Percentiles rank a stretch among this genome's conserved stretches.
Evolutionary conservation across 2,888 invertebrate genomes (phyloP).

Genomic region (Erannis defoliaria): DNA sequence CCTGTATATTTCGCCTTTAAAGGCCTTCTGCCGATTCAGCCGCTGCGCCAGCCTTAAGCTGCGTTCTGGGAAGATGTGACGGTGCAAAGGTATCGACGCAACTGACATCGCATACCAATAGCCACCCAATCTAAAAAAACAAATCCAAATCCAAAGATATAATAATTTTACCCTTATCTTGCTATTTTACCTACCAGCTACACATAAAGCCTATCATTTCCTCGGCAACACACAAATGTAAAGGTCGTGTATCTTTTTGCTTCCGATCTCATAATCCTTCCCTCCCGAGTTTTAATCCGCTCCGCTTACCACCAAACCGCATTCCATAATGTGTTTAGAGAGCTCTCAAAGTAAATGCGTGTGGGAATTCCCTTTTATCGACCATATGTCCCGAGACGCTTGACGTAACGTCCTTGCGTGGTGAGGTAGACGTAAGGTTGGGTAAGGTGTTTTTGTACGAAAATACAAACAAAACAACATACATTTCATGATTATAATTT

Average conservation of each 20-base stretch:
- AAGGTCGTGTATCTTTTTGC: constrained; percentile 21
- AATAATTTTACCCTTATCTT: no score
- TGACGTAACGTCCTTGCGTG: constrained; percentile 26
- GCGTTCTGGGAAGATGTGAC: no score
- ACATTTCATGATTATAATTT: no score
- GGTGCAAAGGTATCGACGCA: no score
- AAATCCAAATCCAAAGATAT: no score
- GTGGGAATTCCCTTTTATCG: constrained; percentile 63
- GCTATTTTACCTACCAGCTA: no score
- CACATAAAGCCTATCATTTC: neutral
- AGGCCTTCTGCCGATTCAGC: no score
- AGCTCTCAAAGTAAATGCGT: constrained; percentile 59
- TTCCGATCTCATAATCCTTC: constrained; percentile 23
- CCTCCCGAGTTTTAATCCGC: constrained; percentile 29
- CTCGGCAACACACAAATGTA: constrained; percentile 8
- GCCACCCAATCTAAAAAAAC: no score
- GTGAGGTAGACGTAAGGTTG: constrained; percentile 9
- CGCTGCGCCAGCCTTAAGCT: no score
- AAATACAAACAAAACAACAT: no score
- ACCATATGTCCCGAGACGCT: constrained; percentile 51
- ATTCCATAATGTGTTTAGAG: constrained; percentile 54
- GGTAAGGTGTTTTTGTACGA: neutral
- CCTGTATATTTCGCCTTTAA: no score
- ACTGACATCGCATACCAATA: no score
- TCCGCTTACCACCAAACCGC: constrained; percentile 39